A percentile compares a stretch with the other conserved stretches of the same genome.
These are phyloP conservation scores for Metellina segmentata DNA, from an alignment of 2,888 invertebrate genomes.

Conservation along the genomic window DNA sequence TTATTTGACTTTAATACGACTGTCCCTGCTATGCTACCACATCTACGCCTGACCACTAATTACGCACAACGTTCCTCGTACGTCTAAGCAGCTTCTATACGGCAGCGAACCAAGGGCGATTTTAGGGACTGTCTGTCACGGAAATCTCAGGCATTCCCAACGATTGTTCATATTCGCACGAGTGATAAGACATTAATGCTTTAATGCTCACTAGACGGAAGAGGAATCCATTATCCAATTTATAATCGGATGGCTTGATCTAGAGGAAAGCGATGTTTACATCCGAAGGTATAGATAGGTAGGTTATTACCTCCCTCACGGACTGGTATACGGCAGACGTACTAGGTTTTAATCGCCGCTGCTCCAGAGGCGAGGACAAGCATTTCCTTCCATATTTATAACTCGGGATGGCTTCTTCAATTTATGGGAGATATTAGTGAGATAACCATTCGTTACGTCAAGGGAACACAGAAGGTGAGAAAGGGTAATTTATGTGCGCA, in stretches of 20 bases:
- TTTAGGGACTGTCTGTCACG: neutral
- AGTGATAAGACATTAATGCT: slow-evolving; percentile 56
- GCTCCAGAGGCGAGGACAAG: neutral
- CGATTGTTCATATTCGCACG: slow-evolving; percentile 31
- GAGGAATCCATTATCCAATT: slow-evolving; percentile 61
- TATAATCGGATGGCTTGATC: slow-evolving; percentile 53
- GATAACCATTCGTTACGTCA: neutral
- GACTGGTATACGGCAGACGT: no score
- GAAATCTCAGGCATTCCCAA: neutral
- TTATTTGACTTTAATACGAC: neutral
- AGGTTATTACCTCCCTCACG: neutral
- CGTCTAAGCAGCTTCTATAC: neutral
- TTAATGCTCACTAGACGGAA: slow-evolving; percentile 44
- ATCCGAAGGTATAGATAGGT: neutral
- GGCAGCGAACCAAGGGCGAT: no score
- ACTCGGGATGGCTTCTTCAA: neutral
- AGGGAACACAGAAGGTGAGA: neutral
- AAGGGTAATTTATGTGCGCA: neutral
- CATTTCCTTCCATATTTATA: slow-evolving; percentile 1
- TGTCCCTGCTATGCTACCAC: neutral
- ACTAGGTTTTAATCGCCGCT: neutral
- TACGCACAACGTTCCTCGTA: neutral
- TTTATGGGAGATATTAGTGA: neutral
- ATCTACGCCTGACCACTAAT: neutral
- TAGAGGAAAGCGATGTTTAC: slow-evolving; percentile 59